These are phyloP conservation scores for Mus caroli DNA, from an alignment of 2,797 vertebrate genomes.

Conservation along the genomic window DNA sequence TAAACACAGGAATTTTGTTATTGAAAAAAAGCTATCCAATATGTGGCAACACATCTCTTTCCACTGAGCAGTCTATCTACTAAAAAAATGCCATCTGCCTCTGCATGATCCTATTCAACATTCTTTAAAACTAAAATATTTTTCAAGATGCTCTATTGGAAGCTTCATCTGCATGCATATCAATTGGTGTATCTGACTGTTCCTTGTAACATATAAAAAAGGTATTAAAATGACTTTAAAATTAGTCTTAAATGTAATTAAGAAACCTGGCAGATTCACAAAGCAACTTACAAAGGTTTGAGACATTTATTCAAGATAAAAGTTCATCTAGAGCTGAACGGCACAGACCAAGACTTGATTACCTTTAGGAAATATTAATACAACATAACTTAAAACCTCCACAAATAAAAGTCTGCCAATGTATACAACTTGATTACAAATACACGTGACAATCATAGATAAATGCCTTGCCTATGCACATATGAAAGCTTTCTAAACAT, in stretches of 20 bases:
- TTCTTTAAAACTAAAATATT: slow-evolving; percentile 59
- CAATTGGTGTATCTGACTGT: background rate
- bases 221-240: background rate
- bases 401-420: slow-evolving; percentile 45
- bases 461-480: background rate
- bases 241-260: slow-evolving; percentile 29
- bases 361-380: slow-evolving; percentile 43
- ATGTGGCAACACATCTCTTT: slow-evolving; percentile 42
- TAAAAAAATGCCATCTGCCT: slow-evolving; percentile 23
- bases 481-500: slow-evolving; percentile 34
- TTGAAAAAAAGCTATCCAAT: slow-evolving; percentile 45
- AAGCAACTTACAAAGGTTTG: slow-evolving; percentile 56
- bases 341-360: background rate
- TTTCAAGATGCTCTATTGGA: slow-evolving; percentile 1
- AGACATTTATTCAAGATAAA: slow-evolving; percentile 64
- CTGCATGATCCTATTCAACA: background rate
- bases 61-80: slow-evolving; percentile 35
- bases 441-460: background rate
- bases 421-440: slow-evolving; percentile 41
- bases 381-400: slow-evolving; percentile 42
- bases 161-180: slow-evolving; percentile 18
- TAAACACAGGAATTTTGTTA: slow-evolving; percentile 12
- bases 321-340: slow-evolving; percentile 48
- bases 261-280: slow-evolving; percentile 47
- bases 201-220: slow-evolving; percentile 29